These are phyloP conservation scores for Drosophila ustulata DNA, from an alignment of 2,888 invertebrate genomes.

Conservation along the genomic window DNA sequence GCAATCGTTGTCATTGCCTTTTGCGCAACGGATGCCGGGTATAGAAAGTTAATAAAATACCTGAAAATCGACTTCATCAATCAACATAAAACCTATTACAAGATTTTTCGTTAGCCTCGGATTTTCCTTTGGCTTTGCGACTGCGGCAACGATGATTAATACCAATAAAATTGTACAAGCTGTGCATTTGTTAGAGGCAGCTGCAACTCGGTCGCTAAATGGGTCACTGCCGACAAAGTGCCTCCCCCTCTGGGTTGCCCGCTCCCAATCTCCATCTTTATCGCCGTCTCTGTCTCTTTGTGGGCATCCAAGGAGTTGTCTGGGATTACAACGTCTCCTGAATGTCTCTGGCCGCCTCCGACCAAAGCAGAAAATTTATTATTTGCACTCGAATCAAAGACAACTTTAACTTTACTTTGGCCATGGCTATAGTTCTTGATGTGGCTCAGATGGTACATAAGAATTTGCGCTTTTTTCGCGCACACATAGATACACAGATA, in stretches of 20 bases:
- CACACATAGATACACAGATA: constrained; percentile 16
- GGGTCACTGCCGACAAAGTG: constrained; percentile 61
- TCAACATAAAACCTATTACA: constrained; percentile 67
- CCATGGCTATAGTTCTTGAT: constrained; percentile 11
- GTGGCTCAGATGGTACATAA: constrained; percentile 31
- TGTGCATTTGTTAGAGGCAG: constrained; percentile 53
- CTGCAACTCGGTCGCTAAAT: constrained; percentile 47
- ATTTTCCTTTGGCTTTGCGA: neutral
- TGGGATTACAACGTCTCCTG: constrained; percentile 79
- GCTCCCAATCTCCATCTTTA: neutral
- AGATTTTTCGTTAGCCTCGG: constrained; percentile 37
- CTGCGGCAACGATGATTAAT: constrained; percentile 79
- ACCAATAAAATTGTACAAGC: constrained; percentile 81
- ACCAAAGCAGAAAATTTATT: constrained; percentile 75
- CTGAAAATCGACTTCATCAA: constrained; percentile 69
- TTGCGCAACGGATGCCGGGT: neutral
- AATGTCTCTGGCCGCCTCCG: constrained; percentile 66
- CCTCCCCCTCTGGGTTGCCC: neutral
- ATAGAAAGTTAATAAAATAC: constrained; percentile 33
- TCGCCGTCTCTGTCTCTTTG: neutral
- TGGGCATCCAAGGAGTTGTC: constrained; percentile 7
- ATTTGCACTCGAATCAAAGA: constrained; percentile 76
- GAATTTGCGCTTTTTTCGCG: constrained; percentile 31
- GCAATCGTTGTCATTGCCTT: neutral
- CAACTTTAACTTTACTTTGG: constrained; percentile 39